Evolutionary conservation across 1,140 invertebrate genomes (phyloP).

Genomic region (Chironomus tepperi): DNA sequence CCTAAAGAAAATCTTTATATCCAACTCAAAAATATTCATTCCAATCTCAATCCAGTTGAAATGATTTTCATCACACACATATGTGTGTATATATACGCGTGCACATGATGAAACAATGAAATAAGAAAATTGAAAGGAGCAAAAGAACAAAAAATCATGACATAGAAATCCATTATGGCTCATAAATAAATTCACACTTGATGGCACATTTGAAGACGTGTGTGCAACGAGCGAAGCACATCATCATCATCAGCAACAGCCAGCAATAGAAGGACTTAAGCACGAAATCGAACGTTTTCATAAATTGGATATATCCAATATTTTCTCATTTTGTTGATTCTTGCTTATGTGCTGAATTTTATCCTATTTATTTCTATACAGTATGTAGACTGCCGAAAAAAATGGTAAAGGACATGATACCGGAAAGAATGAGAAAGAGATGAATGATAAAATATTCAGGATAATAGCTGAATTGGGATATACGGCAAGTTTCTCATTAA

Average conservation of each 20-base stretch:
- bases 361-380: not conserved
- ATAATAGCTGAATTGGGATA: not conserved
- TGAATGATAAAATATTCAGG: constrained; percentile 3
- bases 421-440: not conserved
- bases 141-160: not conserved
- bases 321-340: not conserved
- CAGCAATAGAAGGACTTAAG: not conserved
- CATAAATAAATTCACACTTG: constrained; percentile 19
- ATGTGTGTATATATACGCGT: not conserved
- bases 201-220: not conserved
- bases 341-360: not conserved
- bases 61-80: not conserved
- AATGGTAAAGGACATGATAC: not conserved
- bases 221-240: not conserved
- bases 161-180: constrained; percentile 21
- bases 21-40: not conserved
- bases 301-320: constrained; percentile 16
- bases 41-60: not conserved
- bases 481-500: not conserved
- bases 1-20: not conserved
- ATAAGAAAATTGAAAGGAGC: not conserved
- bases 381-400: not conserved
- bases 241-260: not conserved
- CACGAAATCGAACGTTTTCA: not conserved
- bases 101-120: not conserved